Base-by-base conservation (phyloP, 2,797 vertebrate genomes). In the Scarus forsteni region DNA sequence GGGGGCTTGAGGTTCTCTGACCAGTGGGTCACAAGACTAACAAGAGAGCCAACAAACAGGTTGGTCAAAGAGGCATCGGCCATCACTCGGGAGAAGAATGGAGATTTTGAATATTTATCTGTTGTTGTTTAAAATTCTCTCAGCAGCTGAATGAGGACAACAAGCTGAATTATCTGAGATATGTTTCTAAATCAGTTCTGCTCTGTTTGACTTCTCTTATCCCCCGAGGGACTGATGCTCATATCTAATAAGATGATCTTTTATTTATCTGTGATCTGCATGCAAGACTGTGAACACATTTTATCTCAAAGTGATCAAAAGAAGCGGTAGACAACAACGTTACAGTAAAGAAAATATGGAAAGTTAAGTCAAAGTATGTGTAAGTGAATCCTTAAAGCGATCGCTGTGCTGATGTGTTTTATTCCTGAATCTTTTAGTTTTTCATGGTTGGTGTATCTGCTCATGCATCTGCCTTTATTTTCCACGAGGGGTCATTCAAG, bases 41-140 rank as follows among this genome's bases (percentile, higher is more conserved):
- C 27, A 2, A 27, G 27, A 27, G 27, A 27, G 27, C 27, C 27
- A 27, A 27, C 27, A 27, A n/a, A 27, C 27, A 27, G 27, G 27
- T 27, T 27, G 27, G 27, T 88, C 86, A 88, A 89, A 83, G 88
- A 80, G 78, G 80, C 79, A 85, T 85, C 72, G 69, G 81, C 81
- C 64, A 78, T 80, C 79, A 73, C 61, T 85, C 72, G 19, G 44
- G 75, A 81, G 74, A 78, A 45, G 54, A 18, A 55, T 60, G 56
- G 63, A 70, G 72, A 62, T 74, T 80, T 49, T 70, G 60, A 85
- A 83, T 83, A 81, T 87, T 78, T 76, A 67, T 86, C 56, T 67
- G 53, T 44, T 77, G 75, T 84, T 58, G 83, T 81, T 76, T 50
- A 64, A 64, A 55, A 73, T 69, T 72, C 66, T 66, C 64, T 60